phyloP scores from a whole-genome alignment of 2,113 vertebrate species.

The Hypomesus transpacificus region DNA sequence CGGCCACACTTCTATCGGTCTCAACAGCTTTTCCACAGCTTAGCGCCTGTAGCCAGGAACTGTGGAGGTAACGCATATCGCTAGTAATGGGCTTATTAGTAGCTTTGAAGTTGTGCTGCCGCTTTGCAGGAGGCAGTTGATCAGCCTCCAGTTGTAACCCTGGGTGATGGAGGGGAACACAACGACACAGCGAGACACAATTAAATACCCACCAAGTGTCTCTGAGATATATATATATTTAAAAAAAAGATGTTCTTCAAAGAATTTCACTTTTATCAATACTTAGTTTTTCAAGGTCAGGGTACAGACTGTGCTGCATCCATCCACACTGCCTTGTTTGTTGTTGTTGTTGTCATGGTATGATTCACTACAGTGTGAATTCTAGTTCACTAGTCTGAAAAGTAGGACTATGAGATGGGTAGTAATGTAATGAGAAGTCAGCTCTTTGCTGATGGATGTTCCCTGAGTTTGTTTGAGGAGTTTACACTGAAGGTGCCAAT shows the following conservation, averaged over 20 bases:
- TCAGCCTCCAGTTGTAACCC: constrained; percentile 33
- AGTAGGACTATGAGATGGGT: constrained; percentile 15
- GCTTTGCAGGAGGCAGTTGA: constrained; percentile 43
- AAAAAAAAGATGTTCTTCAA: neutral
- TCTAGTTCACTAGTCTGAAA: neutral
- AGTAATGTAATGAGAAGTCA: constrained; percentile 30
- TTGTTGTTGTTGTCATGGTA: neutral
- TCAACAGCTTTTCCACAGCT: constrained; percentile 43
- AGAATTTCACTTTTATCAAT: neutral
- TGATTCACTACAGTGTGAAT: neutral
- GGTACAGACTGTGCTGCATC: too few species aligned
- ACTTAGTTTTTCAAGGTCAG: too few species aligned
- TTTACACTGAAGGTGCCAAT: neutral
- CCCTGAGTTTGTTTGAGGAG: constrained; percentile 22
- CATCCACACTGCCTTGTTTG: too few species aligned
- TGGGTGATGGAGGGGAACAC: constrained; percentile 30
- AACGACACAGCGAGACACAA: constrained; percentile 28
- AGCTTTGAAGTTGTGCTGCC: constrained; percentile 50
- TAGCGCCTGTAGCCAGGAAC: constrained; percentile 40
- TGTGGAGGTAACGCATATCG: constrained; percentile 32
- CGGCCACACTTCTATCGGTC: constrained; percentile 41
- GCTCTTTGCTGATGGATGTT: constrained; percentile 41
- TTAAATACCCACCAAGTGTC: constrained; percentile 16
- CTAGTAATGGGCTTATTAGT: constrained; percentile 57
- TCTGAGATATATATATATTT: neutral